Conservation (phyloP, 2,113 vertebrate genomes). For the Azemiops feae region DNA sequence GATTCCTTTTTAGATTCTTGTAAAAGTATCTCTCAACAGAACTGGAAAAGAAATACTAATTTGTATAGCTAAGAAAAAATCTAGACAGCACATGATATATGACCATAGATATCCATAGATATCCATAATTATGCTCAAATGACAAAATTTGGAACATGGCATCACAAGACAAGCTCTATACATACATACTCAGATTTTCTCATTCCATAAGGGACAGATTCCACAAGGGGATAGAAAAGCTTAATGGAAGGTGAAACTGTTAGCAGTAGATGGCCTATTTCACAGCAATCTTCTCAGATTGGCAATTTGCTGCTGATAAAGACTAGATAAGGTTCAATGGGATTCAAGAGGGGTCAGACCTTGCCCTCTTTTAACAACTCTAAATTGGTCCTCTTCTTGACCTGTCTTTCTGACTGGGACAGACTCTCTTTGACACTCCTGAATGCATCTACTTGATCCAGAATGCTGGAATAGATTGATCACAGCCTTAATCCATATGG, state of each 20-base stretch:
- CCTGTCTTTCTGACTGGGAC: no score
- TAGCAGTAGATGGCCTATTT: no score
- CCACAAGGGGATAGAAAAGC: not conserved
- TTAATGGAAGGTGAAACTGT: not conserved
- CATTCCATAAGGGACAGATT: no score
- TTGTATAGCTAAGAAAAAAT: not conserved
- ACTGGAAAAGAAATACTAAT: not conserved
- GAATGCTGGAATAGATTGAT: not conserved
- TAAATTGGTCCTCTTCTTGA: no score
- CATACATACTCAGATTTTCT: no score
- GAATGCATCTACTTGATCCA: not conserved
- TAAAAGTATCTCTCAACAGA: not conserved
- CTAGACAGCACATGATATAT: not conserved
- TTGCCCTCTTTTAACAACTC: no score
- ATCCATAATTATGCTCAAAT: not conserved
- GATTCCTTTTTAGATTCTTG: not conserved
- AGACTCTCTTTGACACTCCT: no score
- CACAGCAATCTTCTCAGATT: no score
- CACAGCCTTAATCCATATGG: not conserved
- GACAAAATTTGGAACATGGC: not conserved
- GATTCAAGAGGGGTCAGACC: no score
- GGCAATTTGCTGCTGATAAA: no score
- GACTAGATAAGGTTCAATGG: no score
- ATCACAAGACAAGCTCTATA: no score
- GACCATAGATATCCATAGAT: not conserved